Conservation (phyloP, 2,113 vertebrate genomes). For the Smithornis capensis region DNA sequence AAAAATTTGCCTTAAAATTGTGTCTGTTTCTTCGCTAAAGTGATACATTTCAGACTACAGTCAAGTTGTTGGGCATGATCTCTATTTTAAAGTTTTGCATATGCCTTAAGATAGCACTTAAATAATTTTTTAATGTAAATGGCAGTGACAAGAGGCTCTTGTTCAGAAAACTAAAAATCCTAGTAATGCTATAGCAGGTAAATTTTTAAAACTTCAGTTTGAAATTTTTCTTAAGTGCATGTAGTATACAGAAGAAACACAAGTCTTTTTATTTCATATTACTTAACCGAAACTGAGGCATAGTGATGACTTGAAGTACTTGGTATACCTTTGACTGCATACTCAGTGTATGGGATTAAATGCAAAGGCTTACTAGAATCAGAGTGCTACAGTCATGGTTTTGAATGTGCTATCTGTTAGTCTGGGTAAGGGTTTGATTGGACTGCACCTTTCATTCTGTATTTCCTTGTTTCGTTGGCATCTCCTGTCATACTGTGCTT, state of each 20-base stretch:
- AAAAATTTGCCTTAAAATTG: background rate
- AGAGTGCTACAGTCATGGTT: background rate
- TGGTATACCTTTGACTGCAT: background rate
- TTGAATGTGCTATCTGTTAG: background rate
- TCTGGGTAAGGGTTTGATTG: background rate
- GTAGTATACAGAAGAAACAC: background rate
- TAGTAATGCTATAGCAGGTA: background rate
- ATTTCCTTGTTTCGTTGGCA: background rate
- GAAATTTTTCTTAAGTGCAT: background rate
- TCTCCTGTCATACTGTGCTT: background rate
- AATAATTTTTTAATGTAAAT: background rate
- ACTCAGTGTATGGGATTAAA: background rate
- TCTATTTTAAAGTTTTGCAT: background rate
- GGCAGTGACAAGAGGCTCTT: background rate
- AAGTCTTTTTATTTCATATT: background rate
- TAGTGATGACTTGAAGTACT: background rate
- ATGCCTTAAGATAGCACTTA: background rate
- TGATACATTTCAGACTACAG: background rate
- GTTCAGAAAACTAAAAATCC: background rate
- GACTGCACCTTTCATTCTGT: background rate
- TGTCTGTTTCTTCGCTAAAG: background rate
- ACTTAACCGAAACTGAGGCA: background rate
- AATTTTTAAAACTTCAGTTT: background rate
- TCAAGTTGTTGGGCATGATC: background rate
- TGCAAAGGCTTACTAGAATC: background rate